A percentile compares a stretch with the other conserved stretches of the same genome.
Evolutionary conservation across 1,140 invertebrate species (phyloP).

Genomic region (Babylonia areolata): DNA sequence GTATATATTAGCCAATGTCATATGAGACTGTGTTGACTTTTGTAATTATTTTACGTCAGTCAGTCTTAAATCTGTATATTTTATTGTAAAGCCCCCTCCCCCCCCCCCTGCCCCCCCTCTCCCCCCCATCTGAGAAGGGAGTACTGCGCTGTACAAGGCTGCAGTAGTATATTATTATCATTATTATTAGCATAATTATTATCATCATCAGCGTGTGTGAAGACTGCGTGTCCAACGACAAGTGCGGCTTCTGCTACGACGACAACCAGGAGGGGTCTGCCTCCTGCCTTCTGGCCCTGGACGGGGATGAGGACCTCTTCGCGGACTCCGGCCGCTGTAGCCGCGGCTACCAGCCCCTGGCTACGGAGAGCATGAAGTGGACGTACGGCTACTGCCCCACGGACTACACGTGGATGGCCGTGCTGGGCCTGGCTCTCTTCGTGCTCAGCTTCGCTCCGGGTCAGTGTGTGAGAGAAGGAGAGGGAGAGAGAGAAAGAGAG

Average conservation of each 20-base stretch:
- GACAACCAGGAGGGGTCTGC: slow-evolving; percentile 40
- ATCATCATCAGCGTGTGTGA: slow-evolving; percentile 72
- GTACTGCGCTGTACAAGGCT: no score
- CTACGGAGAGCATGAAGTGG: slow-evolving; percentile 60
- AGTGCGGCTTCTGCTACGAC: slow-evolving; percentile 78
- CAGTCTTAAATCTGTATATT: no score
- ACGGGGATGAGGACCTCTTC: slow-evolving; percentile 55
- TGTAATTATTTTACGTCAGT: no score
- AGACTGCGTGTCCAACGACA: slow-evolving; percentile 68
- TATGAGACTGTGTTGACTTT: no score
- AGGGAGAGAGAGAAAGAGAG: neutral
- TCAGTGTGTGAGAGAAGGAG: slow-evolving; percentile 39
- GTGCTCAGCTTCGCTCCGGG: slow-evolving; percentile 79
- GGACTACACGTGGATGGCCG: slow-evolving; percentile 77
- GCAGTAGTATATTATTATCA: no score
- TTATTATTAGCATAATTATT: no score
- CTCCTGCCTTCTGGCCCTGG: slow-evolving; percentile 57
- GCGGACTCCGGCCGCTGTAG: slow-evolving; percentile 56
- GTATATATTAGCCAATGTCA: no score
- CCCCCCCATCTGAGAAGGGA: no score
- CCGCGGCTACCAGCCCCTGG: slow-evolving; percentile 36
- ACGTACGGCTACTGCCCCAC: slow-evolving; percentile 78
- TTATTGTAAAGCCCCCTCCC: no score
- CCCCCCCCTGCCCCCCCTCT: no score
- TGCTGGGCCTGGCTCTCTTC: slow-evolving; percentile 77